A percentile compares a stretch with the other conserved stretches of the same genome.
Conservation (phyloP, 2,888 invertebrate genomes). For the Lasioglossum villosulum region DNA sequence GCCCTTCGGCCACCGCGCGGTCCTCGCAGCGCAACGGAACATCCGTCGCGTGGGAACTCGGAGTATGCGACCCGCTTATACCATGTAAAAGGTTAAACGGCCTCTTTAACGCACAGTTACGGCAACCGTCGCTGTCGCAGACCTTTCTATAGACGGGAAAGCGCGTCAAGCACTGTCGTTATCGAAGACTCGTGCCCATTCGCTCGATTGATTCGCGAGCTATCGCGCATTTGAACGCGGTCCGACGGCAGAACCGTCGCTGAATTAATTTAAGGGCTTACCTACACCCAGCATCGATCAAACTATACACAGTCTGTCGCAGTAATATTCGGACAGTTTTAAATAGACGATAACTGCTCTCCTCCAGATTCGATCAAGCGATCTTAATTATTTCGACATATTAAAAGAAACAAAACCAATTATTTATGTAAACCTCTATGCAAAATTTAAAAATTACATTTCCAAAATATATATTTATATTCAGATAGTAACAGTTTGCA, state of each 20-base stretch:
- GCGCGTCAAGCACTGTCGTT: slow-evolving; percentile 71
- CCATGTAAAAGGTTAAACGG: slow-evolving; percentile 77
- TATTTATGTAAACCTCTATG: no score
- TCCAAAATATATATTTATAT: no score
- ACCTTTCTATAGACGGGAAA: slow-evolving; percentile 72
- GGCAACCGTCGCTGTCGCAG: slow-evolving; percentile 60
- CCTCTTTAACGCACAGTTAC: slow-evolving; percentile 77
- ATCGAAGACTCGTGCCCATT: slow-evolving; percentile 67
- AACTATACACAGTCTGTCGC: not conserved
- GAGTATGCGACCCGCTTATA: slow-evolving; percentile 75
- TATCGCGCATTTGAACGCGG: slow-evolving; percentile 47
- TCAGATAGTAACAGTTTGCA: no score
- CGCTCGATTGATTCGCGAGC: slow-evolving; percentile 65
- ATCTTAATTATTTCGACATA: not conserved
- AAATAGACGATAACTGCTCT: not conserved
- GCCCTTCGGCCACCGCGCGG: slow-evolving; percentile 46
- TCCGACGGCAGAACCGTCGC: slow-evolving; percentile 40
- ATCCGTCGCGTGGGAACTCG: slow-evolving; percentile 76
- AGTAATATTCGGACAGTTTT: not conserved
- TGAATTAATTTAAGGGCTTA: not conserved
- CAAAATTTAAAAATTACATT: no score
- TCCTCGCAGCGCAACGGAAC: slow-evolving; percentile 63
- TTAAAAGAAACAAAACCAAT: no score
- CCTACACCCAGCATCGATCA: not conserved
- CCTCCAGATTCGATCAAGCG: not conserved